Conservation (phyloP, 2,888 invertebrate genomes). For the Alitta virens region DNA sequence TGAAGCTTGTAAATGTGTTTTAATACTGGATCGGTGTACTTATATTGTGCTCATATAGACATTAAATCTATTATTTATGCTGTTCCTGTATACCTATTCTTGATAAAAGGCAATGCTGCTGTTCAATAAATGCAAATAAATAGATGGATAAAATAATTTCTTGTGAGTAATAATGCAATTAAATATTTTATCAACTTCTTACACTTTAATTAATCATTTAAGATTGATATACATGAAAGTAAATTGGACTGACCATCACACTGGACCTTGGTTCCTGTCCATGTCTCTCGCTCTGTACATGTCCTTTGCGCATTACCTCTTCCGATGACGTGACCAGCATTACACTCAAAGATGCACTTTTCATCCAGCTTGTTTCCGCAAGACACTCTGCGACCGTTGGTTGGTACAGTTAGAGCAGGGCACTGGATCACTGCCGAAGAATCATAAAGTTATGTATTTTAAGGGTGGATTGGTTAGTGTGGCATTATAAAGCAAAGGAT, state of each 20-base stretch:
- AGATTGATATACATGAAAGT: not conserved
- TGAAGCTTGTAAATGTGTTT: too few relatives aligned
- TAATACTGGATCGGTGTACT: too few relatives aligned
- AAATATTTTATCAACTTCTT: not conserved
- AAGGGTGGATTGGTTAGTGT: too few relatives aligned
- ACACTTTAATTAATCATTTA: not conserved
- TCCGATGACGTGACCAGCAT: not conserved
- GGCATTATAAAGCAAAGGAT: too few relatives aligned
- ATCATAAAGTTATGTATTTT: too few relatives aligned
- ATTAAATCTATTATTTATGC: too few relatives aligned
- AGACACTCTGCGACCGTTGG: not conserved
- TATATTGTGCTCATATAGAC: too few relatives aligned
- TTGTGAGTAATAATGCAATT: not conserved
- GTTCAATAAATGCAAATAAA: too few relatives aligned
- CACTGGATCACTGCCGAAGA: not conserved
- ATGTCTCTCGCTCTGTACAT: not conserved
- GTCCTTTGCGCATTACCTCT: not conserved
- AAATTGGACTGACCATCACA: not conserved
- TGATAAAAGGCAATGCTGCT: too few relatives aligned
- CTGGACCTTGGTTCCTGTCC: not conserved
- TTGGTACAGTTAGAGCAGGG: not conserved
- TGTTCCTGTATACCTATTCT: too few relatives aligned
- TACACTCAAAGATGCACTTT: not conserved
- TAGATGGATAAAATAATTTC: too few relatives aligned
- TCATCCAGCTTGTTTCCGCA: not conserved